Base-by-base conservation (phyloP, 2,888 invertebrate species). In the Colostygia pectinataria region DNA sequence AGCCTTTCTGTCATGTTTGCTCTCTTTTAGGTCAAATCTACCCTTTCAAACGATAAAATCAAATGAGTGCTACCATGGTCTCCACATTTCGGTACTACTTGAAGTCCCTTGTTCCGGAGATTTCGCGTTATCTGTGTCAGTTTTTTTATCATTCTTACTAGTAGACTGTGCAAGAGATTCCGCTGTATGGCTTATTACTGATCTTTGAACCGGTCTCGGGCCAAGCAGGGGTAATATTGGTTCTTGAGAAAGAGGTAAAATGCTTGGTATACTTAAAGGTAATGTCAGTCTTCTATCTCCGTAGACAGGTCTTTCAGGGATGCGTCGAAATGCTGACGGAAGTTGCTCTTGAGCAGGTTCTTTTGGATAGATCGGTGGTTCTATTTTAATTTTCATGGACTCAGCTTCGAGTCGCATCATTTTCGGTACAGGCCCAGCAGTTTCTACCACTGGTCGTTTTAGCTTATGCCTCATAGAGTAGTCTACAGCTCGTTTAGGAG, bases 101-200 rank as follows among this genome's bases (percentile, higher is more conserved):
- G 85, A 81, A 1, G 82, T 60, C 1, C 86, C 81, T 53, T 85
- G 88, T 32, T 70, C 71, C 0, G 88, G 83, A 1, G 87, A 81
- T 18, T 70, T 79, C 0, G 86, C 73, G 50, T 79, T 73, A 14
- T 80, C 81, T 0, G 74, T 74, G 55, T 83, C 83, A 1, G 53
- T 56, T 25, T 72, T 34, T 34, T 34, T 55, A 1, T 44, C 46
- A 7, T 58, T 53, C 42, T 50, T 65, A 27, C 51, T 65, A 1
- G 63, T 77, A 1, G 81, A 73, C 50, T 80, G 81, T 0, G 84
- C 83, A 18, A 89, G 65, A 1, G 88, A 83, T 42, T 72, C 82
- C 1, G 88, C 88, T 1, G 90, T 89, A 46, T 90, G 90, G 46
- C 87, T 90, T 58, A 90, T 89, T 36, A 90, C 90, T 54, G 84